Conservation (phyloP, 2,113 vertebrate genomes). For the Indicator maculatus region DNA sequence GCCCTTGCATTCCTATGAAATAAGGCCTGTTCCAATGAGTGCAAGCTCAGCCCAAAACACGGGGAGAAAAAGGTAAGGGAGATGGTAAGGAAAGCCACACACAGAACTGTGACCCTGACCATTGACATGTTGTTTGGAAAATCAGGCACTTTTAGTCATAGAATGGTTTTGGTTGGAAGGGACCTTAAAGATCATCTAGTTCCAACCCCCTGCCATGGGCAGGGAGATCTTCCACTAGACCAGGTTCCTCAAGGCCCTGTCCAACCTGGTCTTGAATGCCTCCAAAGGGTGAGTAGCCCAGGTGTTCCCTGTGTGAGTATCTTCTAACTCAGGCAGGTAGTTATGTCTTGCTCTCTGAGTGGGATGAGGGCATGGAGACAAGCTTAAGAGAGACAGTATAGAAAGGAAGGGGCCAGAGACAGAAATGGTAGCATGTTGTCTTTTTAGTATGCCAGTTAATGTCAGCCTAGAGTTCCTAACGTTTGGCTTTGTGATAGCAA, state of each 20-base stretch:
- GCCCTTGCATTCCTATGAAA: background rate
- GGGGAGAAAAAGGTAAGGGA: background rate
- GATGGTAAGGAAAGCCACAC: background rate
- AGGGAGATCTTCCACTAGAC: too few relatives aligned
- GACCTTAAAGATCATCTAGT: too few relatives aligned
- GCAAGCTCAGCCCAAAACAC: background rate
- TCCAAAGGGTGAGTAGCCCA: background rate
- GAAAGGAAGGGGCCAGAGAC: background rate
- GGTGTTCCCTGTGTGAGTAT: background rate
- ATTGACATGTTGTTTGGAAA: background rate
- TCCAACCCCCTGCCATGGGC: too few relatives aligned
- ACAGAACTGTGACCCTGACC: background rate
- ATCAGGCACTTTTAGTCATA: background rate
- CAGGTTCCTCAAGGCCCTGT: too few relatives aligned
- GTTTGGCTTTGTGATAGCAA: background rate
- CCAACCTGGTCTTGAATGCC: too few relatives aligned
- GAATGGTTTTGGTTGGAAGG: too few relatives aligned
- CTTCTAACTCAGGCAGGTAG: background rate
- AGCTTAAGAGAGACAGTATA: background rate
- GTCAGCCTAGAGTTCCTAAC: background rate
- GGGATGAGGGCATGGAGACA: background rate
- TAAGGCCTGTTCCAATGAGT: background rate
- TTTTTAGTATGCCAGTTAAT: background rate
- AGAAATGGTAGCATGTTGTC: background rate
- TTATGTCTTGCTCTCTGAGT: background rate